Evolutionary conservation across 2,888 invertebrate genomes (phyloP).

Genomic region (Agrenia bidenticulata): DNA sequence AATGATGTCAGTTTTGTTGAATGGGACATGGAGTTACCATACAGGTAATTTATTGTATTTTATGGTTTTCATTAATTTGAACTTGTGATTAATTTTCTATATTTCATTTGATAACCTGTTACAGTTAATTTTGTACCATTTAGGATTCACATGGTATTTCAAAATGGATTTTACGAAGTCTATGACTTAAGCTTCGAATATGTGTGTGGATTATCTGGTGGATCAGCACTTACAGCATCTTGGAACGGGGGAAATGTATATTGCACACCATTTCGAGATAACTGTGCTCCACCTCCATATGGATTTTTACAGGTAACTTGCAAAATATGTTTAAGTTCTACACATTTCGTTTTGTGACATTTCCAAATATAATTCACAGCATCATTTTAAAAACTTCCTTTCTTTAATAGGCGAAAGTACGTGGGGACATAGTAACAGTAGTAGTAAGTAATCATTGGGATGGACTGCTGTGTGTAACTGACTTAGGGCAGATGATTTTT

Average conservation of each 20-base stretch:
- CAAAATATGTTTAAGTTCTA: too few relatives aligned
- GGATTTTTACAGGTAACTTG: conserved; percentile 46
- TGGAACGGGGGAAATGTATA: conserved; percentile 44
- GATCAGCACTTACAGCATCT: conserved; percentile 45
- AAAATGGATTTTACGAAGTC: conserved; percentile 23
- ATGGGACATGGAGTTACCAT: conserved; percentile 39
- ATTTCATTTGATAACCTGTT: too few relatives aligned
- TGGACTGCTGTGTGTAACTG: conserved; percentile 34
- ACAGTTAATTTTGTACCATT: conserved; percentile 10
- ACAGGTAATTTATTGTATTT: conserved; percentile 28
- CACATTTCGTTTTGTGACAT: too few relatives aligned
- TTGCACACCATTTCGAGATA: conserved; percentile 48
- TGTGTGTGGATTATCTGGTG: conserved; percentile 39
- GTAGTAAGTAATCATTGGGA: conserved; percentile 46
- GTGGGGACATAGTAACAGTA: conserved; percentile 31
- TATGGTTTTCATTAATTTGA: not conserved
- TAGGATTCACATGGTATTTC: conserved; percentile 43
- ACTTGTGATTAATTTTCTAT: not conserved
- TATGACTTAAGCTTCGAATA: conserved; percentile 43
- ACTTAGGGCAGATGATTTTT: conserved; percentile 24
- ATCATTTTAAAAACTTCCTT: too few relatives aligned
- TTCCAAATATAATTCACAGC: too few relatives aligned
- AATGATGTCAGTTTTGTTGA: not conserved
- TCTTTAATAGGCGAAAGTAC: conserved; percentile 21
- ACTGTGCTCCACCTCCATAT: conserved; percentile 50